Conservation (phyloP, 1,140 invertebrate genomes). For the Lepidotrigona ventralis region DNA sequence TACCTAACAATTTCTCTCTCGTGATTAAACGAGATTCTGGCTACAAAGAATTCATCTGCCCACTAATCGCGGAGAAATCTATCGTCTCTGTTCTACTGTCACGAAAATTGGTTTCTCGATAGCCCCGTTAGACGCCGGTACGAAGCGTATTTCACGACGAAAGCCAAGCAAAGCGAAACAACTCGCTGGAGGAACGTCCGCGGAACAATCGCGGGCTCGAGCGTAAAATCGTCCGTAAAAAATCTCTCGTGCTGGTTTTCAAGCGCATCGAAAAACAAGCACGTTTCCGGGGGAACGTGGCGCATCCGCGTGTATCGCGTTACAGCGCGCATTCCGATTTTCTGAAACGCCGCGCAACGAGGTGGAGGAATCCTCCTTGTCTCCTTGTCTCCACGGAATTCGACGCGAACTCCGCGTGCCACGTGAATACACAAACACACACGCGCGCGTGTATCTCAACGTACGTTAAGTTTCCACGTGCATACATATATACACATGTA, state of each 20-base stretch:
- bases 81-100: not conserved
- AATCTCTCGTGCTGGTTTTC: conserved; percentile 1
- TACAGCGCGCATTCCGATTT: conserved; percentile 41
- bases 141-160: not conserved
- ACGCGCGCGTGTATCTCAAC: not conserved
- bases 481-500: not conserved
- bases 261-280: conserved; percentile 14
- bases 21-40: too few relatives aligned
- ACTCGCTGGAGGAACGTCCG: not conserved
- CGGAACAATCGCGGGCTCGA: not conserved
- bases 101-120: not conserved
- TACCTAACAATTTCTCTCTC: too few relatives aligned
- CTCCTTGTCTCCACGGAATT: conserved; percentile 11
- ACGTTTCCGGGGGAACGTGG: conserved; percentile 24
- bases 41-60: too few relatives aligned
- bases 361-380: conserved; percentile 1
- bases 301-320: conserved; percentile 21
- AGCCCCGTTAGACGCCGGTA: too few relatives aligned
- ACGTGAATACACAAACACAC: not conserved
- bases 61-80: too few relatives aligned
- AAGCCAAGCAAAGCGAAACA: not conserved
- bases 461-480: not conserved
- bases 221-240: not conserved
- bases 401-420: conserved; percentile 22
- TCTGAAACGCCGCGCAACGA: conserved; percentile 12